Evolutionary conservation across 2,113 vertebrate genomes (phyloP).

Genomic region (Sinocyclocheilus rhinocerous): DNA sequence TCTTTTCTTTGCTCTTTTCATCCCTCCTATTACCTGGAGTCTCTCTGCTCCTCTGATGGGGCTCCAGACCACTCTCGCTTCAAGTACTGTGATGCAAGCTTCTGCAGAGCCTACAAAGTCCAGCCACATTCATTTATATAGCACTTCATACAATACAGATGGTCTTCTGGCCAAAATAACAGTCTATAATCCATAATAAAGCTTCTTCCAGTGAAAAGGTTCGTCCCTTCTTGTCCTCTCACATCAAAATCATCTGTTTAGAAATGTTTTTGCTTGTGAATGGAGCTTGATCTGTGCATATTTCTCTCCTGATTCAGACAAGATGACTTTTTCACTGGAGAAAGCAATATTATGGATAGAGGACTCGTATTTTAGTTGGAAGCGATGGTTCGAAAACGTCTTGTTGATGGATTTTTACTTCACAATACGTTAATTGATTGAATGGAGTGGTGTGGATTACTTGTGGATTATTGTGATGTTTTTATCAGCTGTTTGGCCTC

Average conservation of each 20-base stretch:
- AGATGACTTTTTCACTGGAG: not conserved
- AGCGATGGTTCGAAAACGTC: too few relatives aligned
- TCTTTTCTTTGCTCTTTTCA: not conserved
- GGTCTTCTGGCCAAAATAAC: not conserved
- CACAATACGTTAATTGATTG: not conserved
- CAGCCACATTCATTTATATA: not conserved
- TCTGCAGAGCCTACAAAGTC: slow-evolving; percentile 86
- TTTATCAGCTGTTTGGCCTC: not conserved
- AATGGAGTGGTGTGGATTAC: not conserved
- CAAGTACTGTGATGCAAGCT: slow-evolving; percentile 91
- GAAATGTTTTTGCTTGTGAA: not conserved
- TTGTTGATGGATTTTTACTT: not conserved
- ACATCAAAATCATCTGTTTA: not conserved
- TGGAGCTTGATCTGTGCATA: not conserved
- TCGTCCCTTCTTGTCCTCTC: not conserved
- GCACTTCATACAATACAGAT: not conserved
- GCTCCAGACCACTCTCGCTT: slow-evolving; percentile 92
- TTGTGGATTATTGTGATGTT: too few relatives aligned
- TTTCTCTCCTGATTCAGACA: not conserved
- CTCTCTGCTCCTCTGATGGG: slow-evolving; percentile 80
- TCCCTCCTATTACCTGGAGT: slow-evolving; percentile 80
- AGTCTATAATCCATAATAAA: not conserved
- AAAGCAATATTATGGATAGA: not conserved
- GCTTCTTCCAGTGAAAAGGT: not conserved
- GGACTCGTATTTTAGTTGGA: not conserved